Conservation (phyloP, 2,797 vertebrate genomes). For the Chiropotes sagulatus region DNA sequence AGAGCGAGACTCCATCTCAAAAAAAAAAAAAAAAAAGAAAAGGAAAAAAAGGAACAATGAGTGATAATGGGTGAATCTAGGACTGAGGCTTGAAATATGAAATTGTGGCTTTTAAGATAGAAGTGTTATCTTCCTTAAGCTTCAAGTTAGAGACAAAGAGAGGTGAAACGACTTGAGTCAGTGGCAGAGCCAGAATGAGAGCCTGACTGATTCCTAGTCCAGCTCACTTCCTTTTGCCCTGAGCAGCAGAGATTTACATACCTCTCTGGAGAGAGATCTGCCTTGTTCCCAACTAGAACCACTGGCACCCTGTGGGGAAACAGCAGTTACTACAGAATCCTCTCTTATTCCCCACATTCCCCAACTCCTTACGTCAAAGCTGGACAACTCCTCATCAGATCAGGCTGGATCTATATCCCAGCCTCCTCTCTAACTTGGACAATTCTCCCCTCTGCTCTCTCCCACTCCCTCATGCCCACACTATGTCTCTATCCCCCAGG, state of each 20-base stretch:
- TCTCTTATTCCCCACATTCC: background rate
- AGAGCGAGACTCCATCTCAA: no score
- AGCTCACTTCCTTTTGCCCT: background rate
- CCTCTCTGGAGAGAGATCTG: slow-evolving; percentile 92
- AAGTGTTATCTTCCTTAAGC: background rate
- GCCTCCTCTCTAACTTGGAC: background rate
- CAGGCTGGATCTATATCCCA: background rate
- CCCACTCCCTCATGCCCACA: background rate
- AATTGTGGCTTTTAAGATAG: background rate
- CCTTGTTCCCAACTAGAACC: slow-evolving; percentile 94
- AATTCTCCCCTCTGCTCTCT: background rate
- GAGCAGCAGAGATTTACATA: slow-evolving; percentile 70
- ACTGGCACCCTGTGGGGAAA: slow-evolving; percentile 88
- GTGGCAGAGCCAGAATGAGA: background rate
- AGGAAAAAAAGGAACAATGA: background rate
- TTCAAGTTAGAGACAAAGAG: slow-evolving; percentile 24
- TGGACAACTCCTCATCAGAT: background rate
- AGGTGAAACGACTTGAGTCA: background rate
- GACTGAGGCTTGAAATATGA: background rate
- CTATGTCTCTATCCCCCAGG: background rate
- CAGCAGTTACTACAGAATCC: background rate
- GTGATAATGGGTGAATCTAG: background rate
- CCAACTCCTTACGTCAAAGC: background rate
- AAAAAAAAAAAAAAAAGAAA: no score
- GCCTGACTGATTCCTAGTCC: background rate